Percentiles rank a stretch among this genome's conserved stretches.
These are phyloP conservation scores for Chelon auratus DNA, from an alignment of 2,797 vertebrate genomes.

Conservation along the genomic window DNA sequence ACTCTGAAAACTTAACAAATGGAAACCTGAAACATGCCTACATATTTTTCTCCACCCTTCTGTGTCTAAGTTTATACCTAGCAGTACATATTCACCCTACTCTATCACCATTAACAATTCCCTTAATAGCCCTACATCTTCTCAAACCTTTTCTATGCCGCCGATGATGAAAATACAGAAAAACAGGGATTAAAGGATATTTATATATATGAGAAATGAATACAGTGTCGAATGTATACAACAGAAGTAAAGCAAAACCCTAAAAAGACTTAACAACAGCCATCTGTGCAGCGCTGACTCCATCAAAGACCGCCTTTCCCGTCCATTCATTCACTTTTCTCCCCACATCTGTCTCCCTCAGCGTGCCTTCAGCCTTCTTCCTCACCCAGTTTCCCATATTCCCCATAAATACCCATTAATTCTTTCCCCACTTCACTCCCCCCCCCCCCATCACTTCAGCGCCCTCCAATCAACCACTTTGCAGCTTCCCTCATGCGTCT, in stretches of 20 bases:
- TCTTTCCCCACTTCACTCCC: neutral
- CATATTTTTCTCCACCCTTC: constrained; percentile 1
- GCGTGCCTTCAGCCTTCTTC: constrained; percentile 7
- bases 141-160: neutral
- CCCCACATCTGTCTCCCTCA: constrained; percentile 30
- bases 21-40: neutral
- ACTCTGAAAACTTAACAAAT: neutral
- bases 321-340: constrained; percentile 56
- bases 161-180: neutral
- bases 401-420: constrained; percentile 2
- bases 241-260: constrained; percentile 10
- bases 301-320: constrained; percentile 29
- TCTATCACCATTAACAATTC: neutral
- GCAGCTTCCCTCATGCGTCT: constrained; percentile 24
- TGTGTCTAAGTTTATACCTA: constrained; percentile 5
- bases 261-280: constrained; percentile 8
- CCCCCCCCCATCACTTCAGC: constrained; percentile 3
- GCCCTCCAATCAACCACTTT: constrained; percentile 36
- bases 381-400: neutral
- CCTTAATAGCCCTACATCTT: neutral
- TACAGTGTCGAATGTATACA: neutral
- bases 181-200: neutral
- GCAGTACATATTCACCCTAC: neutral
- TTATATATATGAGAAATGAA: neutral
- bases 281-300: constrained; percentile 16